Evolutionary conservation across 2,888 invertebrate species (phyloP), one percentile per base, ranked within the genome.

Genomic region (Eutolmus rufibarbis): DNA sequence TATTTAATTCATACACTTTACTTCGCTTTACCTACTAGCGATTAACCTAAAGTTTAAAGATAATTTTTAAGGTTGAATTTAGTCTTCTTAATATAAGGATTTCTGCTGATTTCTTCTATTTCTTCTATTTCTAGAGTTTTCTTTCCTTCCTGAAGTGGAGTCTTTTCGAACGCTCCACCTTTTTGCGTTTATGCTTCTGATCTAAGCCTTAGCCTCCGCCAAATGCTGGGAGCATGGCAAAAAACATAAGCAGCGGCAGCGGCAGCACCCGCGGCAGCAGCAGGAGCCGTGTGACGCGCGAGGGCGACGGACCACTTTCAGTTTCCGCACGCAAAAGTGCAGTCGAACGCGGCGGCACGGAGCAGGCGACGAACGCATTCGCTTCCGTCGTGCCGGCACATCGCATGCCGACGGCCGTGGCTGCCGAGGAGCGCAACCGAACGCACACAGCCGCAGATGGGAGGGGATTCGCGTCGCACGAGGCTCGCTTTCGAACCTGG

Each of bases 261-360:
- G 12, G 66, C 28, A 66, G 28, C 46, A 8, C 46, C 40, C 43
- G 37, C 0, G 4, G 23, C 43, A 23, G 43, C 37, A 43, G 12
- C 16, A n/a, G 19, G 37, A 9, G 16, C 19, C 28, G 56, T 5
- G 74, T 28, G 46, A 28, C 74, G 56, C 28, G 56, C 57, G 5
- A 31, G 46, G 28, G 43, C 74, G 85, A 23, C 31, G 82, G 31
- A 57, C 56, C 85, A 85, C 85, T 85, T 85, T 85, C 85, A 74
- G 16, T 85, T 85, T 85, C 85, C 46, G 74, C 85, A 74, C 85
- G 85, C 85, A 74, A 85, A 74, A 74, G 43, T 85, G 85, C 74
- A 84, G n/a, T 46, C 74, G 28, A 31, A 74, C 23, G 43, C 43
- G 43, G 43, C 43, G 31, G 51, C 74, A n/a, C 79, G 51, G 23